A percentile compares a stretch with the other conserved stretches of the same genome.
Evolutionary conservation across 2,113 vertebrate genomes (phyloP).

Genomic region (Alexandromys fortis): DNA sequence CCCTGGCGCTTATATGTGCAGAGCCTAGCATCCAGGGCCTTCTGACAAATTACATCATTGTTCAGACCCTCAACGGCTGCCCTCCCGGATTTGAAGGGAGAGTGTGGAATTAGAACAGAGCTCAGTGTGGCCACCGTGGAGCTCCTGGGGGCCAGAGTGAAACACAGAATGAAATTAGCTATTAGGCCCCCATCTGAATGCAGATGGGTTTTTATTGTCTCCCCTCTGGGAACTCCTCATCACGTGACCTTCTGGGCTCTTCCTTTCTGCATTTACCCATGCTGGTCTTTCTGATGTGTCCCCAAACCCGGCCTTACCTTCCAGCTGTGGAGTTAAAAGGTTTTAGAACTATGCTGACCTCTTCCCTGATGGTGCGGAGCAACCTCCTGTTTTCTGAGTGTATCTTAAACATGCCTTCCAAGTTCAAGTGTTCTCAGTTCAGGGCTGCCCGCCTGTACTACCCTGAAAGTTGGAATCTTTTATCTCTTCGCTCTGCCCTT

Average conservation of each 20-base stretch:
- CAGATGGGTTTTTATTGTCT: neutral
- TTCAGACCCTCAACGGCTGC: neutral
- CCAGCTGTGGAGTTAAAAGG: neutral
- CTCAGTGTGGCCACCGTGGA: accelerated
- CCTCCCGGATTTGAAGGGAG: neutral
- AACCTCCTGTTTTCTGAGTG: neutral
- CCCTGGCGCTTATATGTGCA: neutral
- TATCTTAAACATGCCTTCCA: neutral
- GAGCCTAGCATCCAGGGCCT: neutral
- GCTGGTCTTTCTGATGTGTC: neutral
- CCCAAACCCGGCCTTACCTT: neutral
- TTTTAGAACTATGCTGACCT: neutral
- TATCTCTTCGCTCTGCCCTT: neutral
- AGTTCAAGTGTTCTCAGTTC: neutral
- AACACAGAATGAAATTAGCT: neutral
- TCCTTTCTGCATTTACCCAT: neutral
- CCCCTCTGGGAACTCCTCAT: neutral
- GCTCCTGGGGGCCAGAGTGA: neutral
- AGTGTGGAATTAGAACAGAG: neutral
- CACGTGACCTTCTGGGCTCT: neutral
- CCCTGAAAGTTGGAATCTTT: accelerated
- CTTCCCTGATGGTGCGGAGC: neutral
- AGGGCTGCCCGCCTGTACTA: neutral
- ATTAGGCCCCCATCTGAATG: neutral
- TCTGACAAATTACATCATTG: neutral